Evolutionary conservation across 1,140 invertebrate genomes (phyloP), one percentile per base, ranked within the genome.

Genomic region (Vanessa tameamea): DNA sequence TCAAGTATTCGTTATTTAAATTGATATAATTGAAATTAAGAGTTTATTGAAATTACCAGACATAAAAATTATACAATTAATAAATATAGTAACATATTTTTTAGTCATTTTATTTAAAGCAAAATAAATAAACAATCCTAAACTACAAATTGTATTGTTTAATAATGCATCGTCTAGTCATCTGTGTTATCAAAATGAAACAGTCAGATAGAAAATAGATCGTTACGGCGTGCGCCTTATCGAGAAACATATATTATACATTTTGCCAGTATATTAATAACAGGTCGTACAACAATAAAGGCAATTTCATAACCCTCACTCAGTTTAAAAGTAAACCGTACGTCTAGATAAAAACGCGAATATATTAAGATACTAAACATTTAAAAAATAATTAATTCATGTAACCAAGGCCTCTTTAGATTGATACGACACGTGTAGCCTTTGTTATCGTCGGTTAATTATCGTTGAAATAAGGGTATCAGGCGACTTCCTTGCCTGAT

Each of bases 401-500:
- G 26, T 59, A 59, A 26, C 55, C 55, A 59, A 59, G 55, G 55
- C 20, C 23, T 59, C 15, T 53, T 16, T 59, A 31, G 20, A 59
- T 59, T 26, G 55, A 59, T 59, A 59, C 15, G n/a, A 71, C 69
- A 64, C 69, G 59, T 64, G 69, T 43, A 64, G 65, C 20, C 59
- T 63, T 53, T 26, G 55, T 53, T 71, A 71, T 71, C 59, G 47
- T 13, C 16, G 14, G 47, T 64, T 71, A 71, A 71, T 71, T 71
- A 71, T 71, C 69, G 43, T 64, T 64, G 14, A 53, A 64, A 64
- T 50, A 53, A 71, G 59, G 59, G 59, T 51, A 64, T 71, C 47
- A 31, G 64, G 20, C 26, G 26, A 31, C 26, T 31, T 31, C 26
- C 26, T 31, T 4, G 26, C 26, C 26, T 31, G 26, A 31, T 31